Evolutionary conservation across 1,140 invertebrate genomes (phyloP), one percentile per base, ranked within the genome.

Genomic region (Phenacoccus solenopsis): DNA sequence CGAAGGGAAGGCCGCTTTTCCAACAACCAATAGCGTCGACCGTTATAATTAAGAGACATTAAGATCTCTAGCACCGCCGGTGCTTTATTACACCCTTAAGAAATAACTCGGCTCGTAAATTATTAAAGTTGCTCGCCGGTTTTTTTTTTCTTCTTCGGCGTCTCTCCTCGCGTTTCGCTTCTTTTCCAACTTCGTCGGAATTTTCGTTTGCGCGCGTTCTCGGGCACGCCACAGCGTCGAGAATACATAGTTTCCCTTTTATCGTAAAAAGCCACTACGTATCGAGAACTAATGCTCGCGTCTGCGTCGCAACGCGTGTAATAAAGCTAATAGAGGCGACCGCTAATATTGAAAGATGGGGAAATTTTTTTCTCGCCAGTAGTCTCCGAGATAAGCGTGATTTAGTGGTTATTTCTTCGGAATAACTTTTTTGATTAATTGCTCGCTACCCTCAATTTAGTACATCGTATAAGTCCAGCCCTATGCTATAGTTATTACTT

Each of bases 381-480:
- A n/a, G n/a, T 38, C n/a, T 9, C 32, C n/a, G 20, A 64, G 21
- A 64, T 25, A 64, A 64, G 20, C 22, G 25, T 22, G 59, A 64
- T 64, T 64, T 64, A 64, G n/a, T n/a, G n/a, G n/a, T n/a, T n/a
- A n/a, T n/a, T n/a, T 16, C 4, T 25, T 9, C 22, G 3, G 25
- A 64, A 64, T 64, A 64, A 64, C 59, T 64, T 64, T n/a, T 64
- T 64, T 64, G 59, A 64, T 64, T 64, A 64, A 64, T 64, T 64
- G 22, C 59, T 64, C 59, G 4, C 22, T 64, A 3, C 59, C 12
- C 5, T 49, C n/a, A n/a, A n/a, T n/a, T n/a, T n/a, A n/a, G n/a
- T n/a, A n/a, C n/a, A n/a, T n/a, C n/a, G n/a, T n/a, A n/a, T n/a
- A n/a, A n/a, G n/a, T n/a, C n/a, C n/a, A n/a, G n/a, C n/a, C n/a